Evolutionary conservation across 2,113 vertebrate species (phyloP).

Genomic region (Megaceryle maxima): DNA sequence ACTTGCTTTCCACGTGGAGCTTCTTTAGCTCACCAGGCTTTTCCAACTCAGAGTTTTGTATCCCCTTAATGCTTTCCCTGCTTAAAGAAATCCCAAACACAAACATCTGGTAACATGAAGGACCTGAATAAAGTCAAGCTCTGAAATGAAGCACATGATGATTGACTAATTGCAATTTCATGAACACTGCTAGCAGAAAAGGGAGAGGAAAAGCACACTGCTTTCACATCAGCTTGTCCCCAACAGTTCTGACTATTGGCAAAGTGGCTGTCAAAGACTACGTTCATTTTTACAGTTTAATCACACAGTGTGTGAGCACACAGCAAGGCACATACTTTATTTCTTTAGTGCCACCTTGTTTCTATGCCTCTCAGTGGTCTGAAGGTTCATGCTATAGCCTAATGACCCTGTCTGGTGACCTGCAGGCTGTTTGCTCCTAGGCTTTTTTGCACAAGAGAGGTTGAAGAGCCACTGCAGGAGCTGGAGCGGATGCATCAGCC

Average conservation of each 20-base stretch:
- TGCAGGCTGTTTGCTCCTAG: background rate
- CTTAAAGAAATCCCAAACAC: background rate
- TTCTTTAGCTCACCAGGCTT: background rate
- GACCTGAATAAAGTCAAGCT: background rate
- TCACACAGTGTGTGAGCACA: background rate
- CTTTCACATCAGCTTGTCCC: background rate
- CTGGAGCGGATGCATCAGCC: background rate
- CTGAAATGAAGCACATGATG: background rate
- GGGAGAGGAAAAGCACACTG: background rate
- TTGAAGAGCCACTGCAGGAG: background rate
- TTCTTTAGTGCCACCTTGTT: background rate
- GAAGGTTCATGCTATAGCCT: background rate
- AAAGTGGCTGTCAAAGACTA: background rate
- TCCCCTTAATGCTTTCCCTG: background rate
- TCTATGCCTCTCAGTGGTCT: background rate
- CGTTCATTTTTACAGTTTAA: fast-evolving
- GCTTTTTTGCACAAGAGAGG: background rate
- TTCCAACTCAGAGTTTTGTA: background rate
- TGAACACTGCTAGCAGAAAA: background rate
- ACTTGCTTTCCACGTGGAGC: fast-evolving
- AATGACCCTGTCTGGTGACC: background rate
- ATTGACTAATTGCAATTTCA: background rate
- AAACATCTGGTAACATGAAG: background rate
- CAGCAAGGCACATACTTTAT: background rate
- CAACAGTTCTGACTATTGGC: background rate